These are phyloP conservation scores for Dichetophora obliterata DNA, from an alignment of 2,888 invertebrate genomes.

Conservation along the genomic window DNA sequence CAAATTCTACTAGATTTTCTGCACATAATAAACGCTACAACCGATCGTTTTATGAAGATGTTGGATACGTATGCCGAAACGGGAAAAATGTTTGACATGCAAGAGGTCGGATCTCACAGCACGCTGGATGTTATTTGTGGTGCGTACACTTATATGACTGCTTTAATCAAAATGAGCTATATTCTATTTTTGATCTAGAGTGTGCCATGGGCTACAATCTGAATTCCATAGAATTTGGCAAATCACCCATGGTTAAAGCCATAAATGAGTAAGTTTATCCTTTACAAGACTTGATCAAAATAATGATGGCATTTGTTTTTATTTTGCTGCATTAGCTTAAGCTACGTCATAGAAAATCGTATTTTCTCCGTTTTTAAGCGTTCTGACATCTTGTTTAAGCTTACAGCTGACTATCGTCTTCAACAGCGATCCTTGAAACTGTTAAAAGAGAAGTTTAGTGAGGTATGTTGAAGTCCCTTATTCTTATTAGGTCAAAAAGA, in stretches of 20 bases:
- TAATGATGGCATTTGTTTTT: background rate
- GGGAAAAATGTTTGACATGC: conserved; percentile 69
- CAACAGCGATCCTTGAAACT: conserved; percentile 64
- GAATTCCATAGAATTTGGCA: conserved; percentile 33
- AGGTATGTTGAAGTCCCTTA: conserved; percentile 39
- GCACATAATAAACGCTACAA: conserved; percentile 69
- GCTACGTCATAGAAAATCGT: conserved; percentile 50
- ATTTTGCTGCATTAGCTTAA: conserved; percentile 43
- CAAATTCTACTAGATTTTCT: conserved; percentile 55
- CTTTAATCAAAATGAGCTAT: background rate
- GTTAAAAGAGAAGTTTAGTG: conserved; percentile 50
- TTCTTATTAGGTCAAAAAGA: too few relatives aligned
- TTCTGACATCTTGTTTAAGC: conserved; percentile 54
- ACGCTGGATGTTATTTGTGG: conserved; percentile 69
- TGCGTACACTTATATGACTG: conserved; percentile 23
- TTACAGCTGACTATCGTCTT: conserved; percentile 70
- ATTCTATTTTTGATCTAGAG: conserved; percentile 18
- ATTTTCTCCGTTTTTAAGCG: conserved; percentile 51
- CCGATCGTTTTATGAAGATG: conserved; percentile 68
- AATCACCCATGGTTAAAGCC: conserved; percentile 37
- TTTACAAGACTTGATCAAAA: background rate
- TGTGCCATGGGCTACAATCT: conserved; percentile 43
- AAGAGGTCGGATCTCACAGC: conserved; percentile 69
- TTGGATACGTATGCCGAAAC: conserved; percentile 46
- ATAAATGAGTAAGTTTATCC: conserved; percentile 35